Evolutionary conservation across 2,888 invertebrate species (phyloP), one percentile per base, ranked within the genome.

Genomic region (Hypena proboscidalis): DNA sequence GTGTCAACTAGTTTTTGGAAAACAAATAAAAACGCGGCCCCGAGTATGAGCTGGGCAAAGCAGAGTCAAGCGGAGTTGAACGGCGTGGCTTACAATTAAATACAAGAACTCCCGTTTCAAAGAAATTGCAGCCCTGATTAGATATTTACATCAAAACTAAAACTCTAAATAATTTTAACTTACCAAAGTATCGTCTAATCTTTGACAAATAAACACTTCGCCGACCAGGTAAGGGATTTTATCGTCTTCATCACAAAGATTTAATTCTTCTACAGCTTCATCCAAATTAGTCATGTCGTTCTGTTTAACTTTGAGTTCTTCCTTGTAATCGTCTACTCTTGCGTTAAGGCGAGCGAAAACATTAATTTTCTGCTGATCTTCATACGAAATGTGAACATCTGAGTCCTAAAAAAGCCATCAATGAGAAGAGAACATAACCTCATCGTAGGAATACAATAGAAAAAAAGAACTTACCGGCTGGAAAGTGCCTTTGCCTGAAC

Each of bases 341-440:
- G 97, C 98, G 91, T 99, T 98, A 54, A 96, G 93, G 49, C 97
- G 93, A 0, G 99, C 99, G 87, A 99, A 99, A 80, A 95, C 95
- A 84, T 99, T 99, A 55, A 99, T 99, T 90, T 97, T 97, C 76
- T 97, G 97, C 85, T 99, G 99, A 90, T 99, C 99, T 82, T 98
- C 98, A 74, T 93, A 97, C 0, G 97, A 97, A 66, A 99, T 98
- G 80, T 98, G 96, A 46, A 98, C 96, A 91, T 98, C 98, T 32
- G 95, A 95, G 74, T 97, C 97, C 95, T 95, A 68, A 53, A 74
- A 78, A 37, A 50, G 36, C 26, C 39, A 26, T 15, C 20, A 38
- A 15, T 39, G 14, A 30, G 0, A 17, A 25, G 5, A 40, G 7
- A 29, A n/a, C 10, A 43, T 56, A 62, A 65, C 56, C 52, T 55